Base-by-base conservation (phyloP, 2,113 vertebrate genomes). In the Amazona vittata region DNA sequence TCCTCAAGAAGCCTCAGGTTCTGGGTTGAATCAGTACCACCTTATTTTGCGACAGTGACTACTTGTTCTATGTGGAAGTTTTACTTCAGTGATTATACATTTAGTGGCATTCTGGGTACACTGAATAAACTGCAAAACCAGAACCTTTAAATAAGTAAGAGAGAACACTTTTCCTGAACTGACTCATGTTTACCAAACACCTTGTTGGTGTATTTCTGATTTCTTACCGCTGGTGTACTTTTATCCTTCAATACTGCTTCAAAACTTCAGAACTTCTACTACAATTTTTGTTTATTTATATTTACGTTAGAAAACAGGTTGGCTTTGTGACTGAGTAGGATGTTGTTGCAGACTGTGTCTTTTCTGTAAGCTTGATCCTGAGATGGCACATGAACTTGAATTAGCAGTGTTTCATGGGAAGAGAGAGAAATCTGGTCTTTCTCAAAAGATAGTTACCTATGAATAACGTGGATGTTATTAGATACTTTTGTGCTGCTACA, bases 361-460 rank as follows among this genome's bases (percentile, higher is more conserved):
- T 70, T 92, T 67, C 55, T 4, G 1, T 29, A 57, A 84, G 47
- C 62, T 68, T 79, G 86, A 89, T 70, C 44, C 64, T 82, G 69
- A 3, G 6, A 35, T 94, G 74, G 86, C 76, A 75, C 73, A 35
- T 2, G 10, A 7, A 12, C 81, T 93, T 0, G 1, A 60, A 65
- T 64, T 73, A 88, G 76, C 80, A 43, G 62, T 5, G 70, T 84
- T 89, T 68, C 33, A 69, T 3, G 47, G 2, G 5, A 77, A 84
- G 74, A 78, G 78, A 69, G 64, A 94, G 91, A 89, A 95, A 89
- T 91, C 95, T 96, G 96, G 77, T 93, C 89, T 94, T 96, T 95
- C 89, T 96, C 93, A 96, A 96, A 89, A 79, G 93, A 79, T 80
- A 75, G 83, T 94, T 92, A 89, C 94, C 84, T 92, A 49, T 73